phyloP scores from a whole-genome alignment of 1,140 invertebrate genomes.

The Lepidurus arcticus region DNA sequence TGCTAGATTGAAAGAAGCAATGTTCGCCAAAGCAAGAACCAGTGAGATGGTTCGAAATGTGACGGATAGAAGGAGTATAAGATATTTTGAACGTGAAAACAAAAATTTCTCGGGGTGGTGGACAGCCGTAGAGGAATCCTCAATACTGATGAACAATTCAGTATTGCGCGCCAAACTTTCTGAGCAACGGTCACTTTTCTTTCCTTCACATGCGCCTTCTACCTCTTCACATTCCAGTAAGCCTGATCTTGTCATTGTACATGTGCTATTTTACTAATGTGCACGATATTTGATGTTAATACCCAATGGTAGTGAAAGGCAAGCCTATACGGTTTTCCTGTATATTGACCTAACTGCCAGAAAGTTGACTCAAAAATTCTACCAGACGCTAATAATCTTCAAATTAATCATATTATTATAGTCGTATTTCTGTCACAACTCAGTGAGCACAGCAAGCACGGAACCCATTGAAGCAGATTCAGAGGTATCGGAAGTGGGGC shows the following conservation, averaged over 20 bases:
- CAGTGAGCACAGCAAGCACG: background rate
- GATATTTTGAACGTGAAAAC: conserved; percentile 1
- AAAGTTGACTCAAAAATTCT: background rate
- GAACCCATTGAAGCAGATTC: background rate
- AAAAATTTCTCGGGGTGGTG: background rate
- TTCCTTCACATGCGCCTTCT: background rate
- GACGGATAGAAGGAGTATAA: background rate
- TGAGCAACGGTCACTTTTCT: background rate
- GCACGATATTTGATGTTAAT: background rate
- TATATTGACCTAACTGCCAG: background rate
- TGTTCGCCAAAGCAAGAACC: background rate
- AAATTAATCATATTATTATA: background rate
- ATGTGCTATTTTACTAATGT: background rate
- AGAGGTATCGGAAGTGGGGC: background rate
- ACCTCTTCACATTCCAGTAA: background rate
- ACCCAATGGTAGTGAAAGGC: background rate
- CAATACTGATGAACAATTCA: background rate
- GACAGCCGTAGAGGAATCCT: background rate
- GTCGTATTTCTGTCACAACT: background rate
- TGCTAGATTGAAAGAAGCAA: background rate
- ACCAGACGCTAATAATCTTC: background rate
- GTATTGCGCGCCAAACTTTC: background rate
- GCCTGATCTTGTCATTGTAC: background rate
- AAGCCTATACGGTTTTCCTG: background rate
- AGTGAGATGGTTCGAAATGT: background rate